Conservation (phyloP, 1,140 invertebrate species). For the Bombus confusus region DNA sequence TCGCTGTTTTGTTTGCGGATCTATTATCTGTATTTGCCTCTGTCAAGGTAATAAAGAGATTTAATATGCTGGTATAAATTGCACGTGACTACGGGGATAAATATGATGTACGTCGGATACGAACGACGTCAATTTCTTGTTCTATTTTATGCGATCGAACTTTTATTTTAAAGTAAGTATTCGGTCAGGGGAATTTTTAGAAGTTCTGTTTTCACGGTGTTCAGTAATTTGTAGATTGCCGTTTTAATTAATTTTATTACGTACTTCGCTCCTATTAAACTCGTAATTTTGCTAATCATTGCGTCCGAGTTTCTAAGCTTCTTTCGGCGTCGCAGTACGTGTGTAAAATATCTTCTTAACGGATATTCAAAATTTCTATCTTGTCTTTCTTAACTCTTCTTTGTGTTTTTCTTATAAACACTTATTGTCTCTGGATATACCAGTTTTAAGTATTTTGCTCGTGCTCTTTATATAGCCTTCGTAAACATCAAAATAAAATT, state of each 20-base stretch:
- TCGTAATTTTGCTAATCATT: not conserved
- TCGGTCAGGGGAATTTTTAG: not conserved
- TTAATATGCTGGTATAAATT: not conserved
- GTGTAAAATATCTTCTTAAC: too few relatives aligned
- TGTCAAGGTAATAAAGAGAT: slow-evolving; percentile 3
- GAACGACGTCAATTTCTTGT: not conserved
- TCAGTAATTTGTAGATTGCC: not conserved
- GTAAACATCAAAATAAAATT: too few relatives aligned
- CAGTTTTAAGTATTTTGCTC: too few relatives aligned
- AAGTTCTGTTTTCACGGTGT: not conserved
- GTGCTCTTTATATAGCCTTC: too few relatives aligned
- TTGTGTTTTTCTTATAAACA: too few relatives aligned
- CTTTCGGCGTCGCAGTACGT: too few relatives aligned
- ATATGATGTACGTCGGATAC: not conserved
- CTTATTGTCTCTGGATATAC: too few relatives aligned
- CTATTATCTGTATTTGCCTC: not conserved
- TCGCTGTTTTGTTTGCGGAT: not conserved
- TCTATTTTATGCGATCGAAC: not conserved
- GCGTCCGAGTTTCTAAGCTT: not conserved
- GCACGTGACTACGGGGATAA: not conserved
- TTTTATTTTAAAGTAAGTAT: not conserved
- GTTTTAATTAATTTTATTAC: not conserved
- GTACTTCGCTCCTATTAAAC: too few relatives aligned
- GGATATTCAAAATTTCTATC: too few relatives aligned
- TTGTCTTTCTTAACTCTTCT: too few relatives aligned